Percentiles rank a stretch among this genome's conserved stretches.
Conservation (phyloP, 2,797 vertebrate species). For the Hirundo rustica region DNA sequence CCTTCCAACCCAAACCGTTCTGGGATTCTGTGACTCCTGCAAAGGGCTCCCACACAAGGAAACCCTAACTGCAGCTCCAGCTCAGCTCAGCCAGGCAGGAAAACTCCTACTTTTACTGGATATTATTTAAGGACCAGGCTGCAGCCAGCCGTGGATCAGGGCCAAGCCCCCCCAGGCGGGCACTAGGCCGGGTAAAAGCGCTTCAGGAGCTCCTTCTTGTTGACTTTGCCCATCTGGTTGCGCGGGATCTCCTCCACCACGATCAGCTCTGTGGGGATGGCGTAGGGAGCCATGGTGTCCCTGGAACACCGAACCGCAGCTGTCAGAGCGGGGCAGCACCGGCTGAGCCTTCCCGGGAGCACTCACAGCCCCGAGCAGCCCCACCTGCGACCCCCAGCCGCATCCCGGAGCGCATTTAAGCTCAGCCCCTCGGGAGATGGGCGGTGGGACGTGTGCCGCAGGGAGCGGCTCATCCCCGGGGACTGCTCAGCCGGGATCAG, state of each 20-base stretch:
- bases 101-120: not conserved
- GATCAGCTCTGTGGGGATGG: conserved; percentile 85
- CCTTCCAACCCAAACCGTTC: not conserved
- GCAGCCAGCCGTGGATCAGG: fast-evolving
- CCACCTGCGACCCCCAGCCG: not conserved
- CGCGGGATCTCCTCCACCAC: conserved; percentile 90
- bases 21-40: not conserved
- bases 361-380: not conserved
- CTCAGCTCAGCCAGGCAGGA: not conserved
- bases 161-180: not conserved
- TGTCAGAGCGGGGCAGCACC: fast-evolving
- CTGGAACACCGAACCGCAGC: conserved; percentile 68
- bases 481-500: fast-evolving
- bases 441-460: fast-evolving
- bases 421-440: fast-evolving
- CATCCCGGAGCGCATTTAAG: not conserved
- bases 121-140: not conserved
- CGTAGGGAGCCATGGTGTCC: conserved; percentile 84
- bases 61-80: not conserved
- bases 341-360: not conserved
- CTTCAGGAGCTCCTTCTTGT: conserved; percentile 89
- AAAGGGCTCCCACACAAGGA: not conserved
- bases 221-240: conserved; percentile 97
- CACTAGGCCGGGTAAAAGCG: conserved; percentile 78
- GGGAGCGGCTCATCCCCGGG: not conserved